A percentile compares a stretch with the other conserved stretches of the same genome.
Conservation (phyloP, 2,113 vertebrate genomes). For the Physeter macrocephalus region DNA sequence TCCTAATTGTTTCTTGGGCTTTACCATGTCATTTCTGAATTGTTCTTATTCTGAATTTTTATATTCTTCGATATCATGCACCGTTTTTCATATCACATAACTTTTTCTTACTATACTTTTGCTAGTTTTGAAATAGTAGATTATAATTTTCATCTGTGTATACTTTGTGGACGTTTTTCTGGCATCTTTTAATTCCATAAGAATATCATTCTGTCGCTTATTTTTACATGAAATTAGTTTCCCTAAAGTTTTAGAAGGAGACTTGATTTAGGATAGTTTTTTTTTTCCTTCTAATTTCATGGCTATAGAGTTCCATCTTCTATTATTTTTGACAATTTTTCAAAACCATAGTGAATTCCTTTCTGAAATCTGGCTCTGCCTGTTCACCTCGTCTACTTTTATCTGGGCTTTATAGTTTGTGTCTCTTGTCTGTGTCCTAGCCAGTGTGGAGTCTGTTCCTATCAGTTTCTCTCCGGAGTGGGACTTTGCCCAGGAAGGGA, state of each 20-base stretch:
- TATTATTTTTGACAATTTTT: not conserved
- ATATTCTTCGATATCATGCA: not conserved
- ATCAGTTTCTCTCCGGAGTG: not conserved
- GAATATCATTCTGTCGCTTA: not conserved
- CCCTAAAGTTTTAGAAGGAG: not conserved
- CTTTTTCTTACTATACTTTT: not conserved
- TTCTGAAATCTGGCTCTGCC: not conserved
- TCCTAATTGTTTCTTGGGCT: not conserved
- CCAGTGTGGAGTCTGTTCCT: not conserved
- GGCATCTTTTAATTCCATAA: not conserved
- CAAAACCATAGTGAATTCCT: not conserved
- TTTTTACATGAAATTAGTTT: conserved; percentile 8
- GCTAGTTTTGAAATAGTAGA: not conserved
- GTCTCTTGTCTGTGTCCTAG: not conserved
- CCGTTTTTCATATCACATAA: not conserved
- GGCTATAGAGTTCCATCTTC: not conserved
- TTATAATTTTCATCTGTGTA: not conserved
- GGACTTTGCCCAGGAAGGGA: not conserved
- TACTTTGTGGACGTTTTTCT: not conserved
- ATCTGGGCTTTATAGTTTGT: not conserved
- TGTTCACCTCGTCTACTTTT: not conserved
- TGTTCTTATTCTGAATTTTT: not conserved
- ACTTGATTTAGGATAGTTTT: not conserved
- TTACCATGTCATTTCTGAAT: conserved; percentile 13
- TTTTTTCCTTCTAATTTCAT: not conserved